A percentile compares a stretch with the other conserved stretches of the same genome.
These are phyloP conservation scores for Biston stratarius DNA, from an alignment of 2,888 invertebrate species.

Conservation along the genomic window DNA sequence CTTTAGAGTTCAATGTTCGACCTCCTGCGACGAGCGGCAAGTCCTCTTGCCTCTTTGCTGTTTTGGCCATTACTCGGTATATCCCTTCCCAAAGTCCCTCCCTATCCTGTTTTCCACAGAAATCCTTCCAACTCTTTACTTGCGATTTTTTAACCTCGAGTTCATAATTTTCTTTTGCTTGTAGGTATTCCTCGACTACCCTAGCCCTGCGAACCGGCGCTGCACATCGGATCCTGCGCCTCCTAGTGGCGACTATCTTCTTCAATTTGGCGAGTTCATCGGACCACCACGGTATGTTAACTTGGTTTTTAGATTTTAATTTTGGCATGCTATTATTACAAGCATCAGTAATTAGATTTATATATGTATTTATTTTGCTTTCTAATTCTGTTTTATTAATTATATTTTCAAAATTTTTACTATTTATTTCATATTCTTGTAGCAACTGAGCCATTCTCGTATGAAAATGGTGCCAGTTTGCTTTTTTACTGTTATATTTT, in stretches of 20 bases:
- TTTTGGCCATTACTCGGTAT: neutral
- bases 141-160: neutral
- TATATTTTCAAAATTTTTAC: neutral
- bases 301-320: neutral
- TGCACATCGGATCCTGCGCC: neutral
- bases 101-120: neutral
- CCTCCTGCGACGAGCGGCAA: no score
- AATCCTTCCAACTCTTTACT: neutral
- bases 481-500: constrained; percentile 1
- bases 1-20: no score
- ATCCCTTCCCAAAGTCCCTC: neutral
- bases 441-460: neutral
- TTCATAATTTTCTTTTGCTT: neutral
- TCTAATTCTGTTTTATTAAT: neutral
- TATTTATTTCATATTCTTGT: neutral
- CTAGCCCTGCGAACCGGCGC: neutral
- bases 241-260: neutral
- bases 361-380: neutral
- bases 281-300: neutral
- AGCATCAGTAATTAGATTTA: neutral
- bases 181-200: no score
- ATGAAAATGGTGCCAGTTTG: neutral
- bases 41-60: neutral
- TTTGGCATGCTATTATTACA: neutral
- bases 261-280: no score